Base-by-base conservation (phyloP, 2,113 vertebrate species). In the Boulengeromyrus knoepffleri region DNA sequence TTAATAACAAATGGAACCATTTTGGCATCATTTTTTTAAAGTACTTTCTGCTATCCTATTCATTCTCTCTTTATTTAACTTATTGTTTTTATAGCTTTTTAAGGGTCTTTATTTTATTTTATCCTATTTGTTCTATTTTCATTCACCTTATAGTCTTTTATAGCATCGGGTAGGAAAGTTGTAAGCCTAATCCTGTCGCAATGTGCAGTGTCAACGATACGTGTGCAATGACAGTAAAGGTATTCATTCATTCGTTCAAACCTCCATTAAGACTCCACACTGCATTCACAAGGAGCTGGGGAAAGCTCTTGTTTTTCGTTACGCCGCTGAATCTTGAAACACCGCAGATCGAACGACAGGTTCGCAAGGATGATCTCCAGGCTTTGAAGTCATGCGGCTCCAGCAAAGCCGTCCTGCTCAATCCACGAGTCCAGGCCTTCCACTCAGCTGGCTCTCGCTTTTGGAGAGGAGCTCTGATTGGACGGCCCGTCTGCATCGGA, bases 291-390 rank as follows among this genome's bases (percentile, higher is more conserved):
- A n/a, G n/a, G 6, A 83, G 49, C 42, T 45, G 62, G 31, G 53
- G 53, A 74, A 12, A 10, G 9, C 66, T 39, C 31, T 31, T 8
- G 49, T 36, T n/a, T 45, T 83, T 83, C 17, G 53, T 84, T 42
- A 84, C 13, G 1, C 24, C 3, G 31, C 5, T 9, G 31, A 31
- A 88, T 83, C 88, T 13, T 52, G 19, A 77, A 87, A 90, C 85
- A 86, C 36, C 50, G 42, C 89, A 27, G 58, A 66, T 27, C 2
- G 58, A 66, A 27, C 3, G n/a, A 80, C 58, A 62, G 62, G 86
- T 91, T 53, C 89, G 47, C 85, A 91, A 90, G 45, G 83, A 89
- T 62, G 42, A 88, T 70, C 85, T 89, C 87, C 17, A 90, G 90
- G 45, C 58, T 52, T 84, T 88, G 89, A 90, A 89, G 74, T 3